Base-by-base conservation (phyloP, 2,888 invertebrate species). In the Microchrysa polita region DNA sequence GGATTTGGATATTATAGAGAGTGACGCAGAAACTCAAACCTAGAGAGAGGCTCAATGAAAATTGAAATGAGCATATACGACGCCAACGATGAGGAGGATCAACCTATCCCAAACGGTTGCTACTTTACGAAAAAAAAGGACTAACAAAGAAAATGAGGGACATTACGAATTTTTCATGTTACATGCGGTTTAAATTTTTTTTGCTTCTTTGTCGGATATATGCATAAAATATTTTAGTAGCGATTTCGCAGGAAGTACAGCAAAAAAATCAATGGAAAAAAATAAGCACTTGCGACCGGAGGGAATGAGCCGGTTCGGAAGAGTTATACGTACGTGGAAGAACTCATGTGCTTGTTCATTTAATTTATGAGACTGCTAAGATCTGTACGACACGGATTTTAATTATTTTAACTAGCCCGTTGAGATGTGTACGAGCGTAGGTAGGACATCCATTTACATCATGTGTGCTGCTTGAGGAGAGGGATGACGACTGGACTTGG, bases 331-430 rank as follows among this genome's bases (percentile, higher is more conserved):
- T n/a, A n/a, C 16, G 12, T 9, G 20, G 22, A 40, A 20, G 22
- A 40, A 18, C 34, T 65, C 42, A 65, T 65, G 65, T 65, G 34
- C 69, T 69, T 55, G 69, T 69, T 69, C 72, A 72, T 59, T 61
- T 73, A 73, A 73, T 73, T 73, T 73, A 73, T 73, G 72, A 73
- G 72, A 20, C 61, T 73, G 72, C 53, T 44, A 63, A 73, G 72
- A 73, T 73, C 61, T 61, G 42, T 63, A 73, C 44, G 72, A 61
- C 72, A 72, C 72, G 72, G 55, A 60, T 72, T 72, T 72, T 72
- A 72, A 72, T 72, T 72, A 72, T 72, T 72, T 72, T 72, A 72
- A 61, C 72, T 61, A 60, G 72, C 57, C 60, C 16, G 53, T 20
- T 55, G 55, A 67, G 67, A 65, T 65, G 48, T 48, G 55, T 55